Conservation (phyloP, 2,888 invertebrate genomes). For the Spodoptera picta region DNA sequence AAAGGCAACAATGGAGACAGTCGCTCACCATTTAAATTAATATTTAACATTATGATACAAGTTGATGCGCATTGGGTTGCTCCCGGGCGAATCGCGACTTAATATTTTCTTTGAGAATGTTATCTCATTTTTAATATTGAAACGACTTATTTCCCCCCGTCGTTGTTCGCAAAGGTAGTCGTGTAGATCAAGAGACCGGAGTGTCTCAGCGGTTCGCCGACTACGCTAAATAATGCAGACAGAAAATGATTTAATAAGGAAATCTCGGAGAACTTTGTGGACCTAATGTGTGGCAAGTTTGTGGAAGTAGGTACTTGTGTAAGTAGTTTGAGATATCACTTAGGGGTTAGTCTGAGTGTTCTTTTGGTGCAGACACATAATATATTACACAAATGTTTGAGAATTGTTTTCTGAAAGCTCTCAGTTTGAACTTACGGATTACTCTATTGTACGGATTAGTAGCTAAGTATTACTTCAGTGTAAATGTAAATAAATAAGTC, state of each 20-base stretch:
- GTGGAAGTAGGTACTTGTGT: constrained; percentile 22
- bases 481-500: too few relatives aligned
- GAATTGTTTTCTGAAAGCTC: too few relatives aligned
- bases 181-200: constrained; percentile 72
- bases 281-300: constrained; percentile 43
- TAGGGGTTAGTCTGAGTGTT: constrained; percentile 13
- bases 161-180: constrained; percentile 80
- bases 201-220: constrained; percentile 53
- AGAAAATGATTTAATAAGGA: constrained; percentile 55
- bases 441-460: background rate
- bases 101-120: constrained; percentile 87
- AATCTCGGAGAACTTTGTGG: constrained; percentile 47
- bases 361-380: background rate
- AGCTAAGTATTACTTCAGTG: too few relatives aligned
- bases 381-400: too few relatives aligned
- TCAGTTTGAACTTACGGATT: background rate
- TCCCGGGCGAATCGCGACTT: constrained; percentile 83
- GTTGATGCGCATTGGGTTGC: constrained; percentile 83
- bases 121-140: constrained; percentile 86
- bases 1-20: constrained; percentile 70
- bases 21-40: constrained; percentile 76
- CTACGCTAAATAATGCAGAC: constrained; percentile 55
- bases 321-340: constrained; percentile 34
- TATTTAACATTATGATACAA: constrained; percentile 85
- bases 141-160: constrained; percentile 79